These are phyloP conservation scores for Colletes collaris DNA, from an alignment of 2,888 invertebrate genomes.

Conservation along the genomic window DNA sequence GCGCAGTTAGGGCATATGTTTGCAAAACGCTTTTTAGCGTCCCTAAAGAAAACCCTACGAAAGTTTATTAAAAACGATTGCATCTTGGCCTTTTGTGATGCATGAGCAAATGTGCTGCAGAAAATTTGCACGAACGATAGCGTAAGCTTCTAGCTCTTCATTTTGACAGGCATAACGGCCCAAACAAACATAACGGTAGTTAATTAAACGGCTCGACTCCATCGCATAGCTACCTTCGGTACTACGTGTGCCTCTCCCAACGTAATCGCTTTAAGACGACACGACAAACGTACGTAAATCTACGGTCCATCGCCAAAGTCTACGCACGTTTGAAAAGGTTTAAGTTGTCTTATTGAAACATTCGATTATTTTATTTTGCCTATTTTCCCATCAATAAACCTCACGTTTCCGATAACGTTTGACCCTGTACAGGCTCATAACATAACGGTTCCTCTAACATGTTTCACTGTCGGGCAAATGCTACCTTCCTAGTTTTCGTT, in stretches of 20 bases:
- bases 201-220: conserved; percentile 76
- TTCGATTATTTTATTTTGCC: too few species aligned
- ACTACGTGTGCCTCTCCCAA: conserved; percentile 58
- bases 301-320: background rate
- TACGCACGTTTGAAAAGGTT: too few species aligned
- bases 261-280: conserved; percentile 40
- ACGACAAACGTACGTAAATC: conserved; percentile 11
- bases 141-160: conserved; percentile 70
- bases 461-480: too few species aligned
- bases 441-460: too few species aligned
- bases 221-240: conserved; percentile 49
- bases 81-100: background rate
- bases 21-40: too few species aligned
- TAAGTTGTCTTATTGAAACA: too few species aligned
- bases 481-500: too few species aligned
- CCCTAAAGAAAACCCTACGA: conserved; percentile 1
- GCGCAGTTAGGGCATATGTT: too few species aligned
- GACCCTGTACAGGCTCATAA: too few species aligned
- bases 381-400: too few species aligned
- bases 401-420: too few species aligned
- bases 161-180: conserved; percentile 82
- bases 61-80: conserved; percentile 48
- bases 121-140: conserved; percentile 45
- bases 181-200: conserved; percentile 82
- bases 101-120: conserved; percentile 11